Conservation (phyloP, 2,888 invertebrate species). For the Eupithecia abbreviata region DNA sequence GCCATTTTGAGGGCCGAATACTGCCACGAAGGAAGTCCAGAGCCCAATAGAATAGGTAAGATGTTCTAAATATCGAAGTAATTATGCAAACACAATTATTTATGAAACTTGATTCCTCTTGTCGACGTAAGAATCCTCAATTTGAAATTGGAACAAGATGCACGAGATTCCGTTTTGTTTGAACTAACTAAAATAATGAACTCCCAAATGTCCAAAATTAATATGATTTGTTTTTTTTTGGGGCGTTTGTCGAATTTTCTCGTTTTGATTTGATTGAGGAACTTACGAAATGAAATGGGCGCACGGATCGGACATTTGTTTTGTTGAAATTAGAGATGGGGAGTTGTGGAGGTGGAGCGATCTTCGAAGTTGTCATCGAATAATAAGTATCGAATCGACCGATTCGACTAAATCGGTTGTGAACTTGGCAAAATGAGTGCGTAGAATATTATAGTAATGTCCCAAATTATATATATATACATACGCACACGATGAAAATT, state of each 20-base stretch:
- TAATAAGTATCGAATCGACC: not conserved
- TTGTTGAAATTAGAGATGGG: conserved; percentile 62
- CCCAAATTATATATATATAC: not conserved
- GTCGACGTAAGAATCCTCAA: conserved; percentile 68
- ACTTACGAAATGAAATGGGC: conserved; percentile 84
- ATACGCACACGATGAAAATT: not conserved
- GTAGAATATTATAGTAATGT: not conserved
- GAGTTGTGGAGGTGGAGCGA: not conserved
- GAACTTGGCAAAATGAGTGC: not conserved
- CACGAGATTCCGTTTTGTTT: conserved; percentile 23
- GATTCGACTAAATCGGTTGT: not conserved
- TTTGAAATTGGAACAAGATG: conserved; percentile 59
- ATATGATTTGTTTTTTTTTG: conserved; percentile 56
- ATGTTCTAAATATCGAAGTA: conserved; percentile 58
- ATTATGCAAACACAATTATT: conserved; percentile 74
- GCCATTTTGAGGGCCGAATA: conserved; percentile 68
- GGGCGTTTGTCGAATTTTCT: conserved; percentile 75
- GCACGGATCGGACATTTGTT: conserved; percentile 84
- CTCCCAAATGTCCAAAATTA: conserved; percentile 29
- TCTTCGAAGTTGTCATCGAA: too few relatives aligned
- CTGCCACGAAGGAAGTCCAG: conserved; percentile 49
- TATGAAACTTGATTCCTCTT: conserved; percentile 82
- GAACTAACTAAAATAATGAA: conserved; percentile 32
- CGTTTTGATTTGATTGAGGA: conserved; percentile 73
- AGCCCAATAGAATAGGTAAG: conserved; percentile 49